Evolutionary conservation across 2,888 invertebrate genomes (phyloP), one percentile per base, ranked within the genome.

Genomic region (Limenitis camilla): DNA sequence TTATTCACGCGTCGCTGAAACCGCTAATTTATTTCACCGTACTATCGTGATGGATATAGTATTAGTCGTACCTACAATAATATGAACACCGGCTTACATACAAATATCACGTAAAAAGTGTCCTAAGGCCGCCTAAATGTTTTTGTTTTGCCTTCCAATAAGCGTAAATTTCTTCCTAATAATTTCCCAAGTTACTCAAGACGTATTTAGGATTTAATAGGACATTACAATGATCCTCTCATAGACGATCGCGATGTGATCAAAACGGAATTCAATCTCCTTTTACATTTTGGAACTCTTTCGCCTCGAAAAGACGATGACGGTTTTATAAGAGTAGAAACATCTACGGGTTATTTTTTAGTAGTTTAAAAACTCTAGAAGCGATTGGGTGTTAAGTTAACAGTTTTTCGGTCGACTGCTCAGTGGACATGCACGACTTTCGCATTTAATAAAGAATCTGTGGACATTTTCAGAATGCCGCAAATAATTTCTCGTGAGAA

Each of bases 401-500:
- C 57, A 59, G 69, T 78, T 84, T 82, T 85, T 82, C 76, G 76
- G 78, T 78, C 67, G 72, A 76, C 64, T 72, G 77, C 66, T 71
- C 76, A 65, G 68, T 69, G 75, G 86, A 78, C 71, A 87, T 86
- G 87, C 87, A 87, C 87, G 86, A 87, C 79, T 85, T 79, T 81
- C 65, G 78, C 76, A 67, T 86, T 86, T 82, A 72, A 68, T 71
- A 63, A 74, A 76, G 73, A 76, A 74, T 77, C 78, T 71, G 76
- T 78, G 72, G 78, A 81, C 79, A 77, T 67, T 74, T 65, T 65
- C 64, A 76, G 77, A 83, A 82, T 84, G 78, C 76, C 72, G 71
- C 69, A 71, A 69, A 70, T 74, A 69, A 78, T 74, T 86, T 86
- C 83, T 85, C 87, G 86, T 86, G 87, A 86, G 87, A 87, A 85